Evolutionary conservation across 2,797 vertebrate species (phyloP).

Genomic region (Oreochromis grahami): DNA sequence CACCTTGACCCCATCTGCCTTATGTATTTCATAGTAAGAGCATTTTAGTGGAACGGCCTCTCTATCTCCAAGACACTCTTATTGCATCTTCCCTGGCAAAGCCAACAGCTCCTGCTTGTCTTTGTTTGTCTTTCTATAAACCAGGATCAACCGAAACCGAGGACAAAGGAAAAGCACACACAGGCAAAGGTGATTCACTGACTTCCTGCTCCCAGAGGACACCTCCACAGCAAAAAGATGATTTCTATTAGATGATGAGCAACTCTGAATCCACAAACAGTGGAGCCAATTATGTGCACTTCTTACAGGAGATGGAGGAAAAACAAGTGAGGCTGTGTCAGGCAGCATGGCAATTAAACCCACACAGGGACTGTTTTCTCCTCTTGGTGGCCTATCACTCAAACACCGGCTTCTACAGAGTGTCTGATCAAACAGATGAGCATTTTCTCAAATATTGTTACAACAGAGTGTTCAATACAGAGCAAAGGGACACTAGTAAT

Average conservation of each 20-base stretch:
- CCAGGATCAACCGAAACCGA: conserved; percentile 38
- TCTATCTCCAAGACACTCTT: not conserved
- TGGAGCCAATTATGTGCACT: conserved; percentile 66
- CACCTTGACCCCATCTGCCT: not conserved
- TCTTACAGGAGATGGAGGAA: conserved; percentile 57
- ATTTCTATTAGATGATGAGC: conserved; percentile 65
- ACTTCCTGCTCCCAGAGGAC: conserved; percentile 62
- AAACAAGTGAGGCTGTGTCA: conserved; percentile 60
- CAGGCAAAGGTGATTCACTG: conserved; percentile 62
- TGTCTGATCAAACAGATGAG: conserved; percentile 45
- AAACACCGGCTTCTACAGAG: conserved; percentile 29
- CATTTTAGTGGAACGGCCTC: not conserved
- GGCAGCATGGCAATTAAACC: conserved; percentile 67
- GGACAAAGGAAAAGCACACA: conserved; percentile 44
- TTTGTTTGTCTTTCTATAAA: conserved; percentile 34
- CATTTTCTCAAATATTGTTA: conserved; percentile 52
- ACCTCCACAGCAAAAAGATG: conserved; percentile 62
- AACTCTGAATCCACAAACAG: conserved; percentile 66
- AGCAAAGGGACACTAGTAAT: conserved; percentile 39
- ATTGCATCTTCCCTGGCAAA: not conserved
- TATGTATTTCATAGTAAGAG: not conserved
- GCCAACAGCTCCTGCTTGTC: not conserved
- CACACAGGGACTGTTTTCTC: conserved; percentile 55
- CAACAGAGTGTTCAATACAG: not conserved
- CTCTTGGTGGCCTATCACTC: conserved; percentile 34